Percentiles rank a stretch among this genome's conserved stretches.
Conservation (phyloP, 2,888 invertebrate species). For the Chorisops tibialis region DNA sequence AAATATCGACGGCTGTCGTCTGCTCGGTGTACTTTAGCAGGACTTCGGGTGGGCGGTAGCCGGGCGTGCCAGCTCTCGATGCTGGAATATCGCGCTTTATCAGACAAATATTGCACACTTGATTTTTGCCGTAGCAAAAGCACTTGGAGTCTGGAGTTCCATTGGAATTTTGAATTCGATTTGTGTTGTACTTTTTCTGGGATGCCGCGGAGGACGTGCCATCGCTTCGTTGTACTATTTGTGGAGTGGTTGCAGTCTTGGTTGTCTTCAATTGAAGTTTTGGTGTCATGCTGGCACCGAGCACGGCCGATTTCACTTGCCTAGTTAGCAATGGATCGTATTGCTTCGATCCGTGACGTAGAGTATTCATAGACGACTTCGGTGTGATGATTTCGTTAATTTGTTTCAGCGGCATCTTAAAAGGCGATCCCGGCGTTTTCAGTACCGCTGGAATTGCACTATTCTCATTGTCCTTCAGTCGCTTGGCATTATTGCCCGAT, state of each 20-base stretch:
- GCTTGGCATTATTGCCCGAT: constrained; percentile 5
- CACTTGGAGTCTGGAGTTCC: constrained; percentile 52
- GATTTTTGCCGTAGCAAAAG: constrained; percentile 64
- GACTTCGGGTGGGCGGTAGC: constrained; percentile 85
- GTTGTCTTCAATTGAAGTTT: constrained; percentile 21
- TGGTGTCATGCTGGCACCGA: constrained; percentile 35
- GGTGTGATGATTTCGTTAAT: constrained; percentile 34
- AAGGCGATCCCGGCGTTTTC: constrained; percentile 33
- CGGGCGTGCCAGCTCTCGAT: constrained; percentile 83
- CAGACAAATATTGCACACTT: constrained; percentile 67
- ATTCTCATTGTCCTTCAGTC: constrained; percentile 10
- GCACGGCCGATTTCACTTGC: constrained; percentile 38
- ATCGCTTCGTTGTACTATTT: constrained; percentile 18
- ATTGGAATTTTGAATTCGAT: constrained; percentile 28
- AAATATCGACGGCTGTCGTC: constrained; percentile 81
- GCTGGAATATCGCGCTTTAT: constrained; percentile 65
- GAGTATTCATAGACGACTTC: constrained; percentile 7
- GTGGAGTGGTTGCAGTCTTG: not conserved
- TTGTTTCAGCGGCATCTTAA: constrained; percentile 50
- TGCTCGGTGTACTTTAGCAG: constrained; percentile 75
- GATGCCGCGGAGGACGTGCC: constrained; percentile 4
- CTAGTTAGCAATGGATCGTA: constrained; percentile 33
- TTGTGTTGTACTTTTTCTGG: constrained; percentile 42
- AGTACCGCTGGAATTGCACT: not conserved
- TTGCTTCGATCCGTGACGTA: not conserved